Evolutionary conservation across 1,140 invertebrate genomes (phyloP), one percentile per base, ranked within the genome.

Genomic region (Hyles vespertilio): DNA sequence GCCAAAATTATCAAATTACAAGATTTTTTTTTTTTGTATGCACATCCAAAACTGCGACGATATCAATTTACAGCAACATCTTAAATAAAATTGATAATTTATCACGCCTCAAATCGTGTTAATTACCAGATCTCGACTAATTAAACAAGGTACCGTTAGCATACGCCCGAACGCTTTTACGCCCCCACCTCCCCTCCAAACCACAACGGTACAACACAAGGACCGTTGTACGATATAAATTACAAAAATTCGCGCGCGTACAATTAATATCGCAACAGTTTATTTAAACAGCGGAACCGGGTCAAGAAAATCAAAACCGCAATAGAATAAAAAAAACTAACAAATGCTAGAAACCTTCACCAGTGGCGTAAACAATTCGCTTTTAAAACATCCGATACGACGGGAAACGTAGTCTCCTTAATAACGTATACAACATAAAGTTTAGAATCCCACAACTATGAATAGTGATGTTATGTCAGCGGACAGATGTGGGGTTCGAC

Each of bases 271-370:
- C 68, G 61, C 61, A 67, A 71, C 54, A 61, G 63, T 71, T 74
- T 76, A 72, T 79, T 72, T 75, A 72, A 66, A 72, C 67, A 65
- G 67, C 64, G 58, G 70, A 82, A 74, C 70, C 65, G 63, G 76
- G 76, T 79, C 74, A 77, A 74, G 72, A 77, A 77, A 77, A 80
- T 77, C 55, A 68, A 76, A 82, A 77, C 67, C 69, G 61, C 69
- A 57, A 59, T 49, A 57, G 44, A 73, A 74, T 46, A 57, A 34
- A 73, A 74, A 54, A 61, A 65, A 54, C 57, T 33, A 45, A 53
- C 8, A 56, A 69, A 51, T 56, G 55, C 59, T 58, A 45, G 65
- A 62, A 77, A 79, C 76, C 79, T 79, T 81, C 72, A 58, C 55
- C 22, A 58, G 52, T 52, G 56, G 59, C 64, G 67, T 61, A 61